These are phyloP conservation scores for Orthonevra nobilis DNA, from an alignment of 2,888 invertebrate species.

Conservation along the genomic window DNA sequence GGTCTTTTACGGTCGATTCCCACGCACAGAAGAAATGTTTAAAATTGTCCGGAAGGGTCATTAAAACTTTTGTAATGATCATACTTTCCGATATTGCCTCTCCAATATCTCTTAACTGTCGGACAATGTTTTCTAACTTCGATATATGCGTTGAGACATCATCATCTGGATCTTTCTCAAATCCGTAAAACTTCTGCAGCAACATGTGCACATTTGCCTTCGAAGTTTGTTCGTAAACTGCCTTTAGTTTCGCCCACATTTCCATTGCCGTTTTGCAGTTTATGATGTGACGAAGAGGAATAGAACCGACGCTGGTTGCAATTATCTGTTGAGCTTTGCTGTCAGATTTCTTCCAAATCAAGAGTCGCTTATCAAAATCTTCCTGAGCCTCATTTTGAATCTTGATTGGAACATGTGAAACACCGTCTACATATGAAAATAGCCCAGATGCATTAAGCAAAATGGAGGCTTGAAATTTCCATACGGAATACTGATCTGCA, in stretches of 20 bases:
- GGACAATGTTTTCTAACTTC: too few relatives aligned
- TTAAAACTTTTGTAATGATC: too few relatives aligned
- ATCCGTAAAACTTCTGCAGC: constrained; percentile 71
- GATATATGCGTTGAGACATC: constrained; percentile 61
- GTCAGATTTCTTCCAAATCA: constrained; percentile 3
- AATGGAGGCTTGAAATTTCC: constrained; percentile 23
- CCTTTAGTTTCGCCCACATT: constrained; percentile 26
- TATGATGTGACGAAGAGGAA: constrained; percentile 17
- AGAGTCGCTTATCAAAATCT: constrained; percentile 3
- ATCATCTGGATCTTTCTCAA: constrained; percentile 46
- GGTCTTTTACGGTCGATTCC: too few relatives aligned
- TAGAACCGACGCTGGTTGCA: constrained; percentile 7
- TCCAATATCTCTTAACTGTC: too few relatives aligned
- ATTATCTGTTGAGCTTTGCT: constrained; percentile 16
- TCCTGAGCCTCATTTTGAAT: background rate
- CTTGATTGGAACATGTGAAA: background rate
- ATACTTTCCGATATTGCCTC: too few relatives aligned
- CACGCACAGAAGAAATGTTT: too few relatives aligned
- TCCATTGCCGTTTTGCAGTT: constrained; percentile 16
- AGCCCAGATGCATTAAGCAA: constrained; percentile 12
- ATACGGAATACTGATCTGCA: constrained; percentile 8
- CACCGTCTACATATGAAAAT: constrained; percentile 1
- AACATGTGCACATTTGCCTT: constrained; percentile 73
- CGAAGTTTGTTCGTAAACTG: too few relatives aligned
- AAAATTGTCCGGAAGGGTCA: too few relatives aligned